These are phyloP conservation scores for Ascaphus truei DNA, from an alignment of 2,113 vertebrate species.

Conservation along the genomic window DNA sequence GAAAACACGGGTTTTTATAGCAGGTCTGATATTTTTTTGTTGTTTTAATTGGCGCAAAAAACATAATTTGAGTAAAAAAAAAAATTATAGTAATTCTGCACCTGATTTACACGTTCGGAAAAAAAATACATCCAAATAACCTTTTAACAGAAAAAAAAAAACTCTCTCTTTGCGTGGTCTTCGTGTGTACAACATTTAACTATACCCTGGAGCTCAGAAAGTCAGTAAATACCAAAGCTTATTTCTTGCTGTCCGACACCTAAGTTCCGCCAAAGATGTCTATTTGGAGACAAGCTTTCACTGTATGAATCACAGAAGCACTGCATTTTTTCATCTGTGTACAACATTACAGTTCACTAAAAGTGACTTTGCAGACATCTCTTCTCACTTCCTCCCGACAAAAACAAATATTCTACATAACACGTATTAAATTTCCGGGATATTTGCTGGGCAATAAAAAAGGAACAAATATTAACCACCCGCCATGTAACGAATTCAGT, in stretches of 20 bases:
- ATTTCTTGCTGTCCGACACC: constrained; percentile 32
- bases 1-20: neutral
- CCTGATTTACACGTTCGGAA: constrained; percentile 13
- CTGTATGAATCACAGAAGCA: constrained; percentile 11
- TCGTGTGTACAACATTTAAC: constrained; percentile 31
- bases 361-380: constrained; percentile 47
- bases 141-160: constrained; percentile 26
- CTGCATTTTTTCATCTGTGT: neutral
- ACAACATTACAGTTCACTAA: neutral
- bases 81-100: constrained; percentile 11
- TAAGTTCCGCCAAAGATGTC: constrained; percentile 37
- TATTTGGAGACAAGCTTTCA: constrained; percentile 19
- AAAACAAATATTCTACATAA: constrained; percentile 43
- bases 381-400: constrained; percentile 36
- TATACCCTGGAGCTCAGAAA: constrained; percentile 23
- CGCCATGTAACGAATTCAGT: neutral
- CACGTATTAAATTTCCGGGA: constrained; percentile 43
- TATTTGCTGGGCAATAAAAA: constrained; percentile 37
- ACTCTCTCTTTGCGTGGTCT: constrained; percentile 19
- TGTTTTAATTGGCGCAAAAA: neutral
- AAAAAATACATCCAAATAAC: neutral
- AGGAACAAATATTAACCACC: constrained; percentile 29
- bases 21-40: constrained; percentile 15
- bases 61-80: constrained; percentile 25
- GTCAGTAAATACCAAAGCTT: constrained; percentile 32